Conservation (phyloP, 2,888 invertebrate species). For the Rhabditoides inermis region DNA sequence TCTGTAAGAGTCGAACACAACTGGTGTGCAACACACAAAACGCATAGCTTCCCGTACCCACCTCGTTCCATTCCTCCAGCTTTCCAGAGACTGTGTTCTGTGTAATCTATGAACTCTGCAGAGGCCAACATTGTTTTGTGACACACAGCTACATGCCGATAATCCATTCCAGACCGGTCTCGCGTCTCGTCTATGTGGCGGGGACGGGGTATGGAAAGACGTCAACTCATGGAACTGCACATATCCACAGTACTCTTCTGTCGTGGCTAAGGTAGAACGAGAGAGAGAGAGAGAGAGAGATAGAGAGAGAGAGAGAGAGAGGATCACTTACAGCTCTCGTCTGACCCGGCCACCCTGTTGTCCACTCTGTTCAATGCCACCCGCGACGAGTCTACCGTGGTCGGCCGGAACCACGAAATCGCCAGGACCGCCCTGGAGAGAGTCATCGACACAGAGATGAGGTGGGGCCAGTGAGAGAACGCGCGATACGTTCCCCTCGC, state of each 20-base stretch:
- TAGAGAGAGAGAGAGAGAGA: too few species aligned
- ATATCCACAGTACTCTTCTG: constrained; percentile 23
- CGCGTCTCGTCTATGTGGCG: constrained; percentile 36
- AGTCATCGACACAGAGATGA: constrained; percentile 21
- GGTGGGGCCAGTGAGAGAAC: too few species aligned
- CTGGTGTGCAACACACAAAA: too few species aligned
- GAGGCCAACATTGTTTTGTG: too few species aligned
- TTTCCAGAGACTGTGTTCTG: too few species aligned
- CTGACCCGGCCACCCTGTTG: constrained; percentile 18
- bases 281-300: not conserved
- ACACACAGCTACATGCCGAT: too few species aligned
- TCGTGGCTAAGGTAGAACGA: constrained; percentile 20
- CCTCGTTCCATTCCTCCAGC: not conserved
- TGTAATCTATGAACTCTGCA: too few species aligned
- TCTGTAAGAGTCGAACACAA: too few species aligned
- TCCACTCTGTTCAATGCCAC: constrained; percentile 25
- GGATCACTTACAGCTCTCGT: not conserved
- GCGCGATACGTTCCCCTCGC: too few species aligned
- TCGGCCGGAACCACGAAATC: constrained; percentile 28
- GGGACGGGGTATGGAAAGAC: constrained; percentile 31
- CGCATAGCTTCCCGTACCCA: not conserved
- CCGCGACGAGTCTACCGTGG: constrained; percentile 17
- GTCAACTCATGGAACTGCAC: constrained; percentile 45
- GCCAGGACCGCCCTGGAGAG: constrained; percentile 20
- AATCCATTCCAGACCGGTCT: constrained; percentile 35